Evolutionary conservation across 2,888 invertebrate species (phyloP), one percentile per base, ranked within the genome.

Genomic region (Melipona bicolor): DNA sequence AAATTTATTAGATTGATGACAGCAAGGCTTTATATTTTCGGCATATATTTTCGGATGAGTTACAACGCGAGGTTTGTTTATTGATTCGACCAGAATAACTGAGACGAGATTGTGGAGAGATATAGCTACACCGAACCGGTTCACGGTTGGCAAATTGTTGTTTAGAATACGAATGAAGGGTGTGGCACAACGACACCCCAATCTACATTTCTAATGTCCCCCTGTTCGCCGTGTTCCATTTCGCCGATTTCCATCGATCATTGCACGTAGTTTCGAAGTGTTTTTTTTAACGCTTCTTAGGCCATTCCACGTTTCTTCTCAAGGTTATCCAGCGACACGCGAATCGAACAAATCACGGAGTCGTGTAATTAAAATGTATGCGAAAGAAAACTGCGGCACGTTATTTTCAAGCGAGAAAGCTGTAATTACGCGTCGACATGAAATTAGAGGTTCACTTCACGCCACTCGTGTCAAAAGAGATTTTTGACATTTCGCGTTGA

Each of bases 191-290:
- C 56, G 54, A 78, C 74, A 70, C 64, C 70, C 67, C n/a, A 79
- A 90, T 90, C 79, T 89, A 80, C 86, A 89, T 89, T 81, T 87
- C 83, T 87, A 88, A 89, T 85, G 61, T 70, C 4, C 50, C 17
- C 17, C 15, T 21, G 52, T 19, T 19, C 65, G 49, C 50, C 54
- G 64, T 54, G 64, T 59, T 49, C 17, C 62, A n/a, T 50, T 75
- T 19, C 49, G 56, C 62, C 36, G 36, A 74, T 77, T 67, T 59
- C 43, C 43, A 43, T 43, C 56, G 79, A 82, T 77, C 79, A 65
- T 81, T 65, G 64, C 72, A 24, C 19, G 32, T 27, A 62, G 21
- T 59, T 13, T 15, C 13, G 24, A 59, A n/a, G 17, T 0, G 15
- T 50, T 17, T 17, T 0, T 5, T 15, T 50, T 50, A 50, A 50